Evolutionary conservation across 2,888 invertebrate species (phyloP).

Genomic region (Yponomeuta evonymella): DNA sequence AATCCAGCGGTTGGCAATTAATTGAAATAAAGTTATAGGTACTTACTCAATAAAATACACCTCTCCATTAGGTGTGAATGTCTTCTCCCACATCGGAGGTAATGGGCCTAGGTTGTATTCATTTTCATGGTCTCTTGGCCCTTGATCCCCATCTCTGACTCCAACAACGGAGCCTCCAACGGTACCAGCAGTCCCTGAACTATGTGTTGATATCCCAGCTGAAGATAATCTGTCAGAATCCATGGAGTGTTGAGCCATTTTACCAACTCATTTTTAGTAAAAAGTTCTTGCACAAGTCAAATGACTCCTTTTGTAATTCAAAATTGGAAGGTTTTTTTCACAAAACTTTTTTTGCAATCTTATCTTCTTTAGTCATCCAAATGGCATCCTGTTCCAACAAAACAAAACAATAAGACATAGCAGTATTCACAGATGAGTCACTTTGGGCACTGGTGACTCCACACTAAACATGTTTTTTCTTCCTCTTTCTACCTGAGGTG

Average conservation of each 20-base stretch:
- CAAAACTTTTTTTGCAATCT: background rate
- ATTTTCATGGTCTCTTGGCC: constrained; percentile 75
- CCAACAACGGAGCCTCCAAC: constrained; percentile 68
- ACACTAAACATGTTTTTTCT: constrained; percentile 39
- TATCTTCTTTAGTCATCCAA: constrained; percentile 49
- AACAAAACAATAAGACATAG: constrained; percentile 53
- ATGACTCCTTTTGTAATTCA: constrained; percentile 2
- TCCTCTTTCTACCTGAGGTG: constrained; percentile 40
- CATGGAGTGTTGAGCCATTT: constrained; percentile 65
- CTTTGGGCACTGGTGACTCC: constrained; percentile 53
- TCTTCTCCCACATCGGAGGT: constrained; percentile 98
- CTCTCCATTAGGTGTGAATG: constrained; percentile 97
- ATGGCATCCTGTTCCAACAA: constrained; percentile 61
- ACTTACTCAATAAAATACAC: constrained; percentile 98
- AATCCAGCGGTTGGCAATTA: too few relatives aligned
- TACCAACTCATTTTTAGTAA: constrained; percentile 7
- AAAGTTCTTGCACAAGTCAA: background rate
- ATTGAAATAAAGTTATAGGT: constrained; percentile 9
- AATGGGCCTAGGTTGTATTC: constrained; percentile 91
- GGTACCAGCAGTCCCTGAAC: constrained; percentile 66
- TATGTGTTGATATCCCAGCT: constrained; percentile 68
- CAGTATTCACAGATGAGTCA: constrained; percentile 62
- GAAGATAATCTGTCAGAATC: constrained; percentile 70
- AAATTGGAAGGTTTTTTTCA: background rate
- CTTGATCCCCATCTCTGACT: constrained; percentile 57